Base-by-base conservation (phyloP, 2,888 invertebrate genomes). In the Drosophila borealis region DNA sequence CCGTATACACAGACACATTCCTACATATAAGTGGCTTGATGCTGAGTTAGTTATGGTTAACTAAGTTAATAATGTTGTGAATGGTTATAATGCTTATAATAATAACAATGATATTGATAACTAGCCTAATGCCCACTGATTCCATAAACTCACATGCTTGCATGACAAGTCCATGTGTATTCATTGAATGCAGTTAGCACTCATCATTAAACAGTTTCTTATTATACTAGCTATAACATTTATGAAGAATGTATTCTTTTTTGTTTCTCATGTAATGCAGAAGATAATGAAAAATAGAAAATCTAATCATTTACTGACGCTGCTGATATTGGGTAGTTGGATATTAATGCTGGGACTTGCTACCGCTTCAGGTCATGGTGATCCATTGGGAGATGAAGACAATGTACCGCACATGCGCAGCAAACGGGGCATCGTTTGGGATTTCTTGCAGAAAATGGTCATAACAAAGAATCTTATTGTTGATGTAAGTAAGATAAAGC, bases 401-500 rank as follows among this genome's bases (percentile, higher is more conserved):
- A 41, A 67, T 56, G 67, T 56, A 39, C 50, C 68, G n/a, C 89
- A 89, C 62, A 72, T 72, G 37, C 89, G 92, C 0, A 69, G 69
- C 6, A 91, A 91, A 69, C 89, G 91, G 0, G 90, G 88, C 5
- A 73, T 88, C 4, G 85, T 92, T 60, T 92, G 90, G 90, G 90
- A 91, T 54, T 88, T 92, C 51, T 89, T 92, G 49, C 90, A 91
- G 55, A 92, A 91, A 75, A 76, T 91, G 61, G 74, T 90, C n/a
- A 80, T 86, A n/a, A 91, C 92, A 1, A 89, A 88, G 57, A 91
- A 91, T 54, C 78, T 92, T 4, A 51, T 91, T 45, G 81, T 88
- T 10, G 92, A 92, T 63, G 92, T 92, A 71, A 90, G 90, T 86
- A 29, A 9, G 0, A 19, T 2, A 5, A 13, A 3, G 13, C 11